These are phyloP conservation scores for Gonatopus flavifemur DNA, from an alignment of 1,140 invertebrate species.

Conservation along the genomic window DNA sequence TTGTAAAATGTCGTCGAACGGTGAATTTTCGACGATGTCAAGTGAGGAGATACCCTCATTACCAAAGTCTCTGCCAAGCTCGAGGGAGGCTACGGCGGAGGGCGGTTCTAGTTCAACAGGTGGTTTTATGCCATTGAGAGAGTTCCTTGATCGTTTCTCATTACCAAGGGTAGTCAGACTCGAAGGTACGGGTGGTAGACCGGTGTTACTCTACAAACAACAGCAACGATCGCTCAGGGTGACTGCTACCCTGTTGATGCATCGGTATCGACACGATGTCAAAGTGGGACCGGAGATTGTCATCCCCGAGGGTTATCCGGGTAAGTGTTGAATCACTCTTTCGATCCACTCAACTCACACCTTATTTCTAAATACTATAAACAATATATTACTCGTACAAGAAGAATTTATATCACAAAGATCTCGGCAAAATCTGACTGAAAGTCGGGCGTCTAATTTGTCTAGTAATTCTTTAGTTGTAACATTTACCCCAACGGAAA, in stretches of 20 bases:
- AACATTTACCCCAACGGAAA: too few species aligned
- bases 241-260: constrained; percentile 51
- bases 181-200: constrained; percentile 48
- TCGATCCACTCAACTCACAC: too few species aligned
- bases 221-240: constrained; percentile 54
- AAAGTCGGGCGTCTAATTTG: too few species aligned
- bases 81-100: constrained; percentile 52
- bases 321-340: constrained; percentile 30
- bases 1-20: constrained; percentile 52
- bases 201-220: constrained; percentile 54
- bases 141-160: constrained; percentile 54
- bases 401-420: too few species aligned
- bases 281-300: constrained; percentile 57
- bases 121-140: constrained; percentile 48
- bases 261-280: constrained; percentile 54
- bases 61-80: constrained; percentile 53
- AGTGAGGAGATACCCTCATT: constrained; percentile 51
- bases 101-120: constrained; percentile 45
- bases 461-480: too few species aligned
- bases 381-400: too few species aligned
- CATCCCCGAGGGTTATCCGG: constrained; percentile 56
- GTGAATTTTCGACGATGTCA: constrained; percentile 55
- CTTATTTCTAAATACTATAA: too few species aligned
- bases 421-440: too few species aligned
- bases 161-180: constrained; percentile 54